Evolutionary conservation across 2,888 invertebrate genomes (phyloP).

Genomic region (Dicycla oo): DNA sequence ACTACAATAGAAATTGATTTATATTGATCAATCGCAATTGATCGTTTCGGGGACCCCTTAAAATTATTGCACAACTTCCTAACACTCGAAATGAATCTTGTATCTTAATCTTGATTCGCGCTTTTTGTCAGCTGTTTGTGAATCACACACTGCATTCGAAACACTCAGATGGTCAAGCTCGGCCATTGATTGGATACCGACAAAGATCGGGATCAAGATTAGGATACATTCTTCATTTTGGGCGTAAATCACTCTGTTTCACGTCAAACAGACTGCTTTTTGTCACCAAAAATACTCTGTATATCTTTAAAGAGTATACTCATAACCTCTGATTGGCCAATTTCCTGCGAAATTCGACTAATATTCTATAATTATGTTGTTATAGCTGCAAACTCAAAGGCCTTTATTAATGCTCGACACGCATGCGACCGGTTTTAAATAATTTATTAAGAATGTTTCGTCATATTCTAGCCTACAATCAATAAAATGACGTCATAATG

Average conservation of each 20-base stretch:
- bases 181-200: neutral
- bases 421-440: slow-evolving; percentile 10
- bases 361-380: neutral
- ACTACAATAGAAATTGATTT: too few relatives aligned
- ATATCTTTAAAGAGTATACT: neutral
- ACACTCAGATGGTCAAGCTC: neutral
- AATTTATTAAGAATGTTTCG: slow-evolving; percentile 14
- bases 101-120: neutral
- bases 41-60: too few relatives aligned
- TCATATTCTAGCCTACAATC: slow-evolving; percentile 8
- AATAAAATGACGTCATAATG: slow-evolving; percentile 22
- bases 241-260: neutral
- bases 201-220: neutral
- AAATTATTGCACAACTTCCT: neutral
- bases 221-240: neutral
- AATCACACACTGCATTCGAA: neutral
- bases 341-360: neutral
- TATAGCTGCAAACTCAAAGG: neutral
- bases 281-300: neutral
- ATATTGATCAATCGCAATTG: too few relatives aligned
- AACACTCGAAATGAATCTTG: neutral
- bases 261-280: neutral
- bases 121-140: neutral
- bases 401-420: neutral
- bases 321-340: neutral